Evolutionary conservation across 1,140 invertebrate species (phyloP).

Genomic region (Semibalanus balanoides): DNA sequence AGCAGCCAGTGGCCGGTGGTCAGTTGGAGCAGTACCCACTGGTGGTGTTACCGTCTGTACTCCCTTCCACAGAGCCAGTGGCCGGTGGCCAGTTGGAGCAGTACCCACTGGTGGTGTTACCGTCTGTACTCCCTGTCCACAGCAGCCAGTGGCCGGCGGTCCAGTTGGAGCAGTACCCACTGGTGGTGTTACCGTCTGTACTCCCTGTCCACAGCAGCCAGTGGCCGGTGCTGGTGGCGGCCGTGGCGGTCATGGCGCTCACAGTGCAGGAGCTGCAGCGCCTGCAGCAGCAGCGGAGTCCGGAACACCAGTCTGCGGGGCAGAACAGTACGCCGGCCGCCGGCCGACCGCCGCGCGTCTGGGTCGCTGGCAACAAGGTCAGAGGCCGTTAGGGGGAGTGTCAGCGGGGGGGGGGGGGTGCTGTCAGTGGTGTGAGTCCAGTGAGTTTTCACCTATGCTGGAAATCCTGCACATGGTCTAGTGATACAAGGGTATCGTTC

Average conservation of each 20-base stretch:
- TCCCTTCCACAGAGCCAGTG: too few species aligned
- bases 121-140: too few species aligned
- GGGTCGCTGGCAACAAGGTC: conserved; percentile 17
- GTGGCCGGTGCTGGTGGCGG: conserved; percentile 23
- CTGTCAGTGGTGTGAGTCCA: conserved; percentile 25
- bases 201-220: too few species aligned
- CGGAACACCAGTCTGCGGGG: conserved; percentile 9
- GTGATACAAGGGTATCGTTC: too few species aligned
- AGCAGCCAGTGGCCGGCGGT: too few species aligned
- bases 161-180: too few species aligned
- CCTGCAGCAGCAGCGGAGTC: conserved; percentile 25
- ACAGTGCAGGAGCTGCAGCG: conserved; percentile 28
- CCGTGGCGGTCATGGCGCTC: conserved; percentile 23
- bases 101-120: conserved; percentile 10
- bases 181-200: conserved; percentile 9
- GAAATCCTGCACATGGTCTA: not conserved
- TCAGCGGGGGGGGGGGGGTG: not conserved
- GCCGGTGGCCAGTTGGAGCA: too few species aligned
- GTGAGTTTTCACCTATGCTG: conserved; percentile 14
- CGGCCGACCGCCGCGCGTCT: conserved; percentile 15
- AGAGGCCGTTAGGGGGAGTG: too few species aligned
- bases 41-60: conserved; percentile 11
- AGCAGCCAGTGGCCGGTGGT: too few species aligned
- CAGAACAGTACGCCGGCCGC: not conserved
- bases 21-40: too few species aligned